phyloP scores from a whole-genome alignment of 64 coral and sea anemone species.

The Catalaphyllia jardinei region DNA sequence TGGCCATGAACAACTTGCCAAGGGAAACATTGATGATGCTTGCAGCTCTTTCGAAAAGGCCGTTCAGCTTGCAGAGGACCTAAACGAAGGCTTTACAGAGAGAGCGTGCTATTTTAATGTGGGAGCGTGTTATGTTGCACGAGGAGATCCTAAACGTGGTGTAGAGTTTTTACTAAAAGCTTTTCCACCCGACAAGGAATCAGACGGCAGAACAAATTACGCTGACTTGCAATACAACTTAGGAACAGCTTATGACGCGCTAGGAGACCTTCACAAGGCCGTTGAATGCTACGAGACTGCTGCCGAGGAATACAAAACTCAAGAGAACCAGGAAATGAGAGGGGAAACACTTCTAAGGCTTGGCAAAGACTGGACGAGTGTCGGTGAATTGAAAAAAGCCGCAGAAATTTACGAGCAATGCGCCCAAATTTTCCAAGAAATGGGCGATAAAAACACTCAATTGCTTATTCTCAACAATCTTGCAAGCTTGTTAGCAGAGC shows the following conservation, averaged over 20 bases:
- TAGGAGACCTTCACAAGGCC: constrained; percentile 58
- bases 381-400: constrained; percentile 58
- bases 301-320: constrained; percentile 69
- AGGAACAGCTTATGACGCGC: constrained; percentile 84
- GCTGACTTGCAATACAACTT: constrained; percentile 95
- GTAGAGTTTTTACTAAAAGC: constrained; percentile 87
- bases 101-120: constrained; percentile 98
- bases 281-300: constrained; percentile 81
- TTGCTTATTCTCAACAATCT: constrained; percentile 78
- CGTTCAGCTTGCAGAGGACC: constrained; percentile 49
- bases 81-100: constrained; percentile 84
- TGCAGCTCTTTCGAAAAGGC: constrained; percentile 84
- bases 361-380: constrained; percentile 49
- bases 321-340: constrained; percentile 85
- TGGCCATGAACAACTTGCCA: constrained; percentile 77
- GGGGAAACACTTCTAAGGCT: constrained; percentile 88
- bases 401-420: constrained; percentile 68
- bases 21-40: constrained; percentile 75
- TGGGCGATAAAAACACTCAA: constrained; percentile 77
- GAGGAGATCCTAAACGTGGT: constrained; percentile 82
- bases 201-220: constrained; percentile 80
- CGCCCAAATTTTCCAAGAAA: constrained; percentile 53
- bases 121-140: constrained; percentile 91
- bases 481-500: constrained; percentile 77
- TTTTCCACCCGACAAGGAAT: constrained; percentile 84